Base-by-base conservation (phyloP, 1,140 invertebrate species). In the Planococcus citri region DNA sequence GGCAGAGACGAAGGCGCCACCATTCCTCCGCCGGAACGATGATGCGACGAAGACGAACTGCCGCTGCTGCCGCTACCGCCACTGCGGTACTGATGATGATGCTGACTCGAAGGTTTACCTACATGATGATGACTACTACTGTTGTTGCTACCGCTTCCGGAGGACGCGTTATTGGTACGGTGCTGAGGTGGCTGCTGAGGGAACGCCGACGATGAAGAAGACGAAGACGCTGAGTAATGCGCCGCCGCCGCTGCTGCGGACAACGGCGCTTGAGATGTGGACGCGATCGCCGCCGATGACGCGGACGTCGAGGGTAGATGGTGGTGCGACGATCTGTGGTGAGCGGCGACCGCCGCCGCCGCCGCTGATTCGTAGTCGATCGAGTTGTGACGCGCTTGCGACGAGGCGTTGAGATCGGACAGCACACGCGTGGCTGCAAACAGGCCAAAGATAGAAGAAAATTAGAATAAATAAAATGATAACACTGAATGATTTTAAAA, bases 311-410 rank as follows among this genome's bases (percentile, higher is more conserved):
- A n/a, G n/a, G n/a, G n/a, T n/a, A n/a, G n/a, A n/a, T n/a, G n/a
- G n/a, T n/a, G n/a, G n/a, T 51, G 41, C n/a, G 41, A 20, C n/a
- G 41, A 14, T 51, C 41, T 51, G 17, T 51, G 10, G 17, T 51
- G 41, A 9, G 6, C 29, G 29, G 29, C 29, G 3, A 12, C 29
- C 29, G 29, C 29, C 29, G 58, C 21, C 25, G 37, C 17, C 24
- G 67, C 27, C 17, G 51, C 25, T 58, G 68, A 51, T n/a, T 21
- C 68, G 29, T 21, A 60, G 57, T 25, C 24, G 27, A 41, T 70
- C 14, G 29, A 29, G 20, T 27, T 51, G 21, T 60, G 64, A 2
- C 68, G 58, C 14, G 57, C 0, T 24, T 24, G 10, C 68, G 25
- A 33, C 27, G 25, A 25, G 4, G 29, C 12, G 17, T 17, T 51